These are phyloP conservation scores for Athrips mouffetella DNA, from an alignment of 2,888 invertebrate species.

Conservation along the genomic window DNA sequence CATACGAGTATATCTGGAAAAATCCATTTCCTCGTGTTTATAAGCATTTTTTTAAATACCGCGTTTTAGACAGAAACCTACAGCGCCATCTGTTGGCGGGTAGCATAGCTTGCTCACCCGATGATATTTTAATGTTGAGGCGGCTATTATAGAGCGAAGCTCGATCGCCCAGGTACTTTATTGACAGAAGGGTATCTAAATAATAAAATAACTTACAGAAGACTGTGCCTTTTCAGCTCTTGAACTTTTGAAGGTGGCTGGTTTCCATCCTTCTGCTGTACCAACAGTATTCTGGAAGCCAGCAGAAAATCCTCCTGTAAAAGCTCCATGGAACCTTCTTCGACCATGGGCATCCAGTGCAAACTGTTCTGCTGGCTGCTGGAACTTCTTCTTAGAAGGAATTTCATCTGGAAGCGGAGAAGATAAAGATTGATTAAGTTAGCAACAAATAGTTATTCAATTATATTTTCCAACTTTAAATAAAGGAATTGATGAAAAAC, in stretches of 20 bases:
- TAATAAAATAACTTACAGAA: constrained; percentile 43
- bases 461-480: no score
- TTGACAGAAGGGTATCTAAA: not conserved
- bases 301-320: constrained; percentile 98
- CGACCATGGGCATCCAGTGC: constrained; percentile 93
- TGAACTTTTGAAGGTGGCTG: constrained; percentile 93
- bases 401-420: constrained; percentile 88
- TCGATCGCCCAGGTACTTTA: no score
- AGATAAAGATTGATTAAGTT: not conserved
- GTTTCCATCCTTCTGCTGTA: constrained; percentile 96
- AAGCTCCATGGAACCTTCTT: constrained; percentile 97
- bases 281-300: constrained; percentile 99
- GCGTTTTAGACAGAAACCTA: no score
- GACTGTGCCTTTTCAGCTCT: constrained; percentile 78
- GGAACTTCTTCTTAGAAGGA: constrained; percentile 87
- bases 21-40: no score
- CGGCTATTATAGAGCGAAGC: no score
- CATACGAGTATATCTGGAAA: no score
- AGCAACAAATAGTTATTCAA: not conserved
- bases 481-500: no score
- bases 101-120: no score
- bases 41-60: no score
- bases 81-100: no score
- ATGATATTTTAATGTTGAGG: no score
- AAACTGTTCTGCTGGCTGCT: constrained; percentile 86